Conservation (phyloP, 1,140 invertebrate species). For the Aricia agestis region DNA sequence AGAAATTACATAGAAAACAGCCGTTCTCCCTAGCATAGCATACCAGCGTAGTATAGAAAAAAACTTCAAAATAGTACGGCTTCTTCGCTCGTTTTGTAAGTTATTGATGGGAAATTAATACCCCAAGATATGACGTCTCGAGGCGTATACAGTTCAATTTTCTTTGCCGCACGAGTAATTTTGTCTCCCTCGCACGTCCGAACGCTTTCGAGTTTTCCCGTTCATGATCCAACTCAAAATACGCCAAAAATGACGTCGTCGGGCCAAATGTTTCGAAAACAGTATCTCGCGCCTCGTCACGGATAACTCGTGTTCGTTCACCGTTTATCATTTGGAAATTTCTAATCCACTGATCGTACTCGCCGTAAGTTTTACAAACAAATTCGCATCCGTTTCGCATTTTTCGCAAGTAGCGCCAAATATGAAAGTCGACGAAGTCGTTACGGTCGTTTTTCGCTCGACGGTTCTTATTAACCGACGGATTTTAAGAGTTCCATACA, state of each 20-base stretch:
- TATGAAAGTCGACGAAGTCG: conserved; percentile 59
- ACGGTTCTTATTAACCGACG: conserved; percentile 42
- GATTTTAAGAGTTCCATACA: conserved; percentile 37
- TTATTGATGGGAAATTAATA: conserved; percentile 46
- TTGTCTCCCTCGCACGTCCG: conserved; percentile 61
- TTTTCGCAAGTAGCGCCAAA: conserved; percentile 68
- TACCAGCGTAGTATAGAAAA: conserved; percentile 57
- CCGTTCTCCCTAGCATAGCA: conserved; percentile 63
- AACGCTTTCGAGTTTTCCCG: conserved; percentile 74
- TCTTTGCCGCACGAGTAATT: conserved; percentile 31
- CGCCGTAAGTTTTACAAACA: conserved; percentile 70
- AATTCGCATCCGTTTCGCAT: conserved; percentile 64
- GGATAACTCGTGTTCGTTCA: conserved; percentile 55
- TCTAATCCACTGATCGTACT: conserved; percentile 59
- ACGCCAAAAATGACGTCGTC: conserved; percentile 75
- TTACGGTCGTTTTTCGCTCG: conserved; percentile 52
- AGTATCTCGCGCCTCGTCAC: conserved; percentile 66
- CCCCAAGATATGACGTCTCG: conserved; percentile 45
- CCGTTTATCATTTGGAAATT: conserved; percentile 66
- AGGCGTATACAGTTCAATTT: conserved; percentile 54
- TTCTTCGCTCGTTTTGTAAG: conserved; percentile 48
- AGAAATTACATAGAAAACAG: conserved; percentile 67
- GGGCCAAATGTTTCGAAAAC: conserved; percentile 72
- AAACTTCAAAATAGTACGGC: conserved; percentile 72
- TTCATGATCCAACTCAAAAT: conserved; percentile 72